Evolutionary conservation across 2,888 invertebrate species (phyloP).

Genomic region (Anticlea derivata): DNA sequence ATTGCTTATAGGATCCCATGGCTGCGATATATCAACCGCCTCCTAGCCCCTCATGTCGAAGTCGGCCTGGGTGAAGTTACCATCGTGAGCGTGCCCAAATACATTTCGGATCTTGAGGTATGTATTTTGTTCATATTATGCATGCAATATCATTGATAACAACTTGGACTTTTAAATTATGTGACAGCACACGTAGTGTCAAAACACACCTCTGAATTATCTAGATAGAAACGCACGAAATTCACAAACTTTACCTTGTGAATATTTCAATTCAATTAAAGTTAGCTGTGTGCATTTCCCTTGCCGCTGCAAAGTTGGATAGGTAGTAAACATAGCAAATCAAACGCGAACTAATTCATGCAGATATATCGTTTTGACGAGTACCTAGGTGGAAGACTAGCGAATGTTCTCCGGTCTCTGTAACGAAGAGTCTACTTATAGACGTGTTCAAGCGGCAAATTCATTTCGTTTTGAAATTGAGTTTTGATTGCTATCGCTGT

Average conservation of each 20-base stretch:
- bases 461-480: too few species aligned
- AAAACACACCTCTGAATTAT: too few species aligned
- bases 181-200: too few species aligned
- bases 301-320: constrained; percentile 6
- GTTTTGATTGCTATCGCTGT: too few species aligned
- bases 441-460: too few species aligned
- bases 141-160: too few species aligned
- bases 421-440: too few species aligned
- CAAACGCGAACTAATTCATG: not conserved
- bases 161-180: too few species aligned
- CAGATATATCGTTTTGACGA: too few species aligned
- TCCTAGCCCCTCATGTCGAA: constrained; percentile 86
- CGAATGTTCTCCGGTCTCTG: too few species aligned
- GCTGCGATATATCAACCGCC: constrained; percentile 92
- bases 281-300: constrained; percentile 2
- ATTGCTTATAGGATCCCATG: constrained; percentile 85
- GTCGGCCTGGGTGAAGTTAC: constrained; percentile 89
- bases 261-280: constrained; percentile 1
- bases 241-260: not conserved
- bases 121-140: not conserved
- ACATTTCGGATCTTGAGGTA: constrained; percentile 88
- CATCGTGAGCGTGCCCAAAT: constrained; percentile 93
- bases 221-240: too few species aligned
- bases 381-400: too few species aligned
- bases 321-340: constrained; percentile 1